These are phyloP conservation scores for Caenorhabditis brenneri DNA, from an alignment of 1,140 invertebrate species.

Conservation along the genomic window DNA sequence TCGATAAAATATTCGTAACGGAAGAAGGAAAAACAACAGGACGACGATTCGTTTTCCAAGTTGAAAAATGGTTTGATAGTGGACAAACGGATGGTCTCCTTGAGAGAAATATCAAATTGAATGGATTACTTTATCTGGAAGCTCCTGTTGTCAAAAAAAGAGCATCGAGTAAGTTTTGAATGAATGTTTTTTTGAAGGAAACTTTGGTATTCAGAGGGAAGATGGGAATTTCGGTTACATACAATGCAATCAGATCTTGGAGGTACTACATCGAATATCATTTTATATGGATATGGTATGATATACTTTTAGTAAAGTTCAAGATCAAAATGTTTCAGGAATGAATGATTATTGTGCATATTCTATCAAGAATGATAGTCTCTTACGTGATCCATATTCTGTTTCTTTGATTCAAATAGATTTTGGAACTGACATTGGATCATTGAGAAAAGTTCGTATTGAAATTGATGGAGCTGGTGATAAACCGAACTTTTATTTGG, in stretches of 20 bases:
- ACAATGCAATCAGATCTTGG: constrained; percentile 45
- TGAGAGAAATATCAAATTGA: constrained; percentile 45
- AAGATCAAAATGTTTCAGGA: not conserved
- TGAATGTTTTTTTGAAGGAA: not conserved
- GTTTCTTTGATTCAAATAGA: constrained; percentile 45
- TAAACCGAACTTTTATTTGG: constrained; percentile 55
- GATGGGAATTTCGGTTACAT: constrained; percentile 56
- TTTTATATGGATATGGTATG: constrained; percentile 50
- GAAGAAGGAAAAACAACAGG: constrained; percentile 47
- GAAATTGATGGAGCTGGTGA: constrained; percentile 53
- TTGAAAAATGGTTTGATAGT: constrained; percentile 57
- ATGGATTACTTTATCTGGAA: constrained; percentile 49
- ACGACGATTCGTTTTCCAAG: constrained; percentile 55
- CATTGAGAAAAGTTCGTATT: constrained; percentile 53
- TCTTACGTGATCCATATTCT: not conserved
- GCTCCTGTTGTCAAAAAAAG: constrained; percentile 13
- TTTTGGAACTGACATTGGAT: constrained; percentile 55
- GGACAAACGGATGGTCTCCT: constrained; percentile 60
- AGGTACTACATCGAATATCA: constrained; percentile 55
- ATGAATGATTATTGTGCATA: not conserved
- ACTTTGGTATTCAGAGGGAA: constrained; percentile 32
- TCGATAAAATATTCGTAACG: constrained; percentile 53
- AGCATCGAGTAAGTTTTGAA: constrained; percentile 32
- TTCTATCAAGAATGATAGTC: not conserved
- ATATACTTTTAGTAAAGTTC: not conserved